phyloP scores from a whole-genome alignment of 2,113 vertebrate genomes.

The Phaethornis superciliosus region DNA sequence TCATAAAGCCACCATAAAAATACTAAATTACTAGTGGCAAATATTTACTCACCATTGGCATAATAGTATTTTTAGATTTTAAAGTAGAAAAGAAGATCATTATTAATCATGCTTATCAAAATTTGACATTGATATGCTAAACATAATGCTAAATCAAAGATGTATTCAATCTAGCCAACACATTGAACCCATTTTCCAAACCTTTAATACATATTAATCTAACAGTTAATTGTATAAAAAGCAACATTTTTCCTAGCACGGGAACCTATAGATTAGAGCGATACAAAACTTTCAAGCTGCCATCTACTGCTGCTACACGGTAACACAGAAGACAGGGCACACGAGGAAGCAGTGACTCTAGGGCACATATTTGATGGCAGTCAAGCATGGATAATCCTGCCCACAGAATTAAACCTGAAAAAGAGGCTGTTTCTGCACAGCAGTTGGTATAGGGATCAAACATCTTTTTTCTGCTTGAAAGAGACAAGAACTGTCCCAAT shows the following conservation, averaged over 20 bases:
- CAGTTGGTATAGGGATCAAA: neutral
- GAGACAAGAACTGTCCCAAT: neutral
- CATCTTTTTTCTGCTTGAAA: neutral
- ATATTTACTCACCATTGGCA: neutral
- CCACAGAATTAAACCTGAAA: neutral
- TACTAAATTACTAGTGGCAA: neutral
- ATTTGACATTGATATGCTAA: neutral
- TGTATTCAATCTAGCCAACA: neutral
- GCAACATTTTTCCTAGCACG: neutral
- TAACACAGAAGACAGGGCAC: neutral
- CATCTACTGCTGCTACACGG: neutral
- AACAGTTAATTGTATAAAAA: neutral
- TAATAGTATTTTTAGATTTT: neutral
- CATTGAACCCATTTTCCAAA: neutral
- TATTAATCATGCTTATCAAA: neutral
- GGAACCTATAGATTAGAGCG: neutral
- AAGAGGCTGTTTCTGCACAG: neutral
- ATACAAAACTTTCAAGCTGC: slow-evolving; percentile 20
- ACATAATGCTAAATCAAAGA: neutral
- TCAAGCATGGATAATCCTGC: neutral
- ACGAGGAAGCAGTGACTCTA: neutral
- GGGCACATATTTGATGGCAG: neutral
- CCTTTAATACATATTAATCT: neutral
- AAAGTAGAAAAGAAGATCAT: neutral
- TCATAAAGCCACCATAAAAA: neutral